Evolutionary conservation across 2,113 vertebrate genomes (phyloP).

Genomic region (Sardina pilchardus): DNA sequence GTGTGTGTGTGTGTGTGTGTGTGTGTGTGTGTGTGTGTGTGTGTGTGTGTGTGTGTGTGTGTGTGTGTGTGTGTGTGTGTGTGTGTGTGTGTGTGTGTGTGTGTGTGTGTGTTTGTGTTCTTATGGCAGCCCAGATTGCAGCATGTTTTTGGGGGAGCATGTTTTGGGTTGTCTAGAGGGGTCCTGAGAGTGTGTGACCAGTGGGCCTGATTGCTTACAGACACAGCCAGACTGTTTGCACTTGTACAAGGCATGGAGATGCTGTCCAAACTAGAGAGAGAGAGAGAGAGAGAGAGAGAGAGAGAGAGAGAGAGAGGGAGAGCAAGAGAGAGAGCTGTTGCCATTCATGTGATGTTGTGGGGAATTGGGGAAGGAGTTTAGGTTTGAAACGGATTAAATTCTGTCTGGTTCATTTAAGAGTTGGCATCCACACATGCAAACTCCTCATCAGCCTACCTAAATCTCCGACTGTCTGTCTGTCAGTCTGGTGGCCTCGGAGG

Average conservation of each 20-base stretch:
- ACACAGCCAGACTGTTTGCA: not conserved
- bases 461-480: constrained; percentile 17
- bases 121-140: not conserved
- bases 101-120: not conserved
- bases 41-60: constrained; percentile 1
- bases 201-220: not conserved
- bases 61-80: not conserved
- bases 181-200: not conserved
- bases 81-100: not conserved
- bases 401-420: not conserved
- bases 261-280: not conserved
- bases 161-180: not conserved
- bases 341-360: not conserved
- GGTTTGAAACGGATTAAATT: not conserved
- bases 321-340: not conserved
- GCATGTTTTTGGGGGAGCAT: not conserved
- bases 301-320: constrained; percentile 1
- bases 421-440: not conserved
- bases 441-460: not conserved
- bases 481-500: constrained; percentile 27
- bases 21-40: not conserved
- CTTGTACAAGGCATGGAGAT: not conserved
- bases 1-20: not conserved
- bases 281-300: not conserved
- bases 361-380: not conserved